A percentile compares a stretch with the other conserved stretches of the same genome.
These are phyloP conservation scores for Mixornis gularis DNA, from an alignment of 2,113 vertebrate genomes.

Conservation along the genomic window DNA sequence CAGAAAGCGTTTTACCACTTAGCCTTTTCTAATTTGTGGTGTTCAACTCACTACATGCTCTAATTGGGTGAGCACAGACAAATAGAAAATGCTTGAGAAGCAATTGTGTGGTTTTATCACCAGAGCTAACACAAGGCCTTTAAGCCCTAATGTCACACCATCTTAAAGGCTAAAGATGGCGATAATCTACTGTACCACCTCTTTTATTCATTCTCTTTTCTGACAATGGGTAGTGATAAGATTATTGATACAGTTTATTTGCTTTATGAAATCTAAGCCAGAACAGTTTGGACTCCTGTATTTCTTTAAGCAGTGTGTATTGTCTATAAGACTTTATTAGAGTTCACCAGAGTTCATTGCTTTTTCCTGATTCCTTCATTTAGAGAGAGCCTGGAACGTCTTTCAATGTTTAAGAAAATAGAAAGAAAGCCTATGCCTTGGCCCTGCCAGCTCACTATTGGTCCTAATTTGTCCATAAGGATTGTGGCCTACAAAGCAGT, in stretches of 20 bases:
- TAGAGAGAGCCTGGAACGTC: constrained; percentile 85
- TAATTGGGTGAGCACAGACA: neutral
- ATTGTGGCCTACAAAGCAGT: constrained; percentile 93
- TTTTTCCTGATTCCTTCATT: constrained; percentile 14
- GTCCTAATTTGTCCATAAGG: constrained; percentile 84
- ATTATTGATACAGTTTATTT: neutral
- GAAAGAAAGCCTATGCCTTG: constrained; percentile 79
- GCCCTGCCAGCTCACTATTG: constrained; percentile 90
- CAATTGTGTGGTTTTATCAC: neutral
- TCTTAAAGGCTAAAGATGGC: neutral
- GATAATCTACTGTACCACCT: neutral
- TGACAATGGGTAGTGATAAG: neutral
- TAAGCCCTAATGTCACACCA: neutral
- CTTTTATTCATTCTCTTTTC: neutral
- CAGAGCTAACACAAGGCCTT: neutral
- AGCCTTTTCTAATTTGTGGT: neutral
- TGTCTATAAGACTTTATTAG: neutral
- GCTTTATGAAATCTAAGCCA: neutral
- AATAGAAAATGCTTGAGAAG: neutral
- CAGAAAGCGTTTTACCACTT: neutral
- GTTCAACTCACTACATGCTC: neutral
- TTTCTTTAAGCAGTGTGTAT: neutral
- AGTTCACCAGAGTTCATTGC: neutral
- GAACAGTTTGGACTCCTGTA: neutral
- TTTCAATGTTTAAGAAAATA: constrained; percentile 86